Evolutionary conservation across 2,797 vertebrate species (phyloP), one percentile per base, ranked within the genome.

Genomic region (Ctenopoma multispine): DNA sequence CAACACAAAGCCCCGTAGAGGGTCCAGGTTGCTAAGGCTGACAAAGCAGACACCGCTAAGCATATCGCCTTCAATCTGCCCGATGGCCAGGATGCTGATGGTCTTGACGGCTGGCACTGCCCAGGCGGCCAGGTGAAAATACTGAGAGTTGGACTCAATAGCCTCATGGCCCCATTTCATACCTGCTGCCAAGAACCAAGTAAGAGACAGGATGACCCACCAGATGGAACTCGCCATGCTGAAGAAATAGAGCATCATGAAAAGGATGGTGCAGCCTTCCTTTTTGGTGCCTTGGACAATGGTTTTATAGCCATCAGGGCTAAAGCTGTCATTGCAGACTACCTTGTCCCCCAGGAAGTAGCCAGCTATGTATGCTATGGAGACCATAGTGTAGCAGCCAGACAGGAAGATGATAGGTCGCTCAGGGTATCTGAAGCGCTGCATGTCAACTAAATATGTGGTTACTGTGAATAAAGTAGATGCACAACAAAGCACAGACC

Each of bases 151-250:
- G 58, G 97, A 96, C 83, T 99, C 97, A 3, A 99, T 99, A 53
- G 97, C 97, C 87, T 99, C 97, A 1, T 99, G 97, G 59, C 97
- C 97, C 97, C 97, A 99, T 81, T 99, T 99, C 97, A 99, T 99
- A 62, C 97, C 97, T 0, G 97, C 97, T 0, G 97, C 97, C 82
- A 99, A 94, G 92, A 99, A 99, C 97, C 97, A 99, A 60, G 97
- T 99, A 84, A 99, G 96, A 0, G 97, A 98, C 31, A 99, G 90
- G 87, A 99, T 97, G 82, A 99, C 97, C 97, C 97, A 99, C 97
- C 97, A 99, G 92, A 99, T 97, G 10, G 97, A 99, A 70, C 97
- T 98, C 87, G 97, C 97, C 97, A 99, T 99, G 87, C 97, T 93
- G 79, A 99, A 99, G 90, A 99, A 99, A 72, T 99, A 99, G 0